phyloP scores from a whole-genome alignment of 2,888 invertebrate species.

The Sphaerophoria taeniata region DNA sequence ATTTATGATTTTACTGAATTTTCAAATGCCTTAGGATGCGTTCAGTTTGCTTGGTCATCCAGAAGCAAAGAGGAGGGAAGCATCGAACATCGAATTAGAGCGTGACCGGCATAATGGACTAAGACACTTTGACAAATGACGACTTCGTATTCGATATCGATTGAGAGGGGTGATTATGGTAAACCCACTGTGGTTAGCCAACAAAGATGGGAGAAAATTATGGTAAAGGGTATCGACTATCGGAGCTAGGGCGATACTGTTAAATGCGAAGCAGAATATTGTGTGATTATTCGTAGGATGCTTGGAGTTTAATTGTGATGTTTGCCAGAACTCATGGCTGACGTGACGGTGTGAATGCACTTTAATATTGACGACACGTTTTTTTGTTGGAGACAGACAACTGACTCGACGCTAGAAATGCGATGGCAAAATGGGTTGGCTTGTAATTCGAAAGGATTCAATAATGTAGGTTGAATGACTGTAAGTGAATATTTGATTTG shows the following conservation, averaged over 20 bases:
- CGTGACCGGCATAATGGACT: constrained; percentile 67
- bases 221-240: background rate
- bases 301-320: background rate
- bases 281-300: background rate
- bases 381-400: constrained; percentile 18
- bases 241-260: constrained; percentile 10
- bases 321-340: constrained; percentile 12
- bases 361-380: constrained; percentile 32
- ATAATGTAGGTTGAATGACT: constrained; percentile 65
- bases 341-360: constrained; percentile 65
- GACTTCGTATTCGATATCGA: constrained; percentile 69
- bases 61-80: too few relatives aligned
- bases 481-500: constrained; percentile 52
- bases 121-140: constrained; percentile 65
- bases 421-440: too few relatives aligned
- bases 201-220: background rate
- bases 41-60: background rate
- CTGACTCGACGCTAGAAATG: background rate
- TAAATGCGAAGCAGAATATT: constrained; percentile 15
- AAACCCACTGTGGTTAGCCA: constrained; percentile 4
- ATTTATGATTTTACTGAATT: constrained; percentile 69
- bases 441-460: constrained; percentile 49
- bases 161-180: constrained; percentile 70
- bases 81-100: constrained; percentile 36
- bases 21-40: constrained; percentile 40